A percentile compares a stretch with the other conserved stretches of the same genome.
These are phyloP conservation scores for Hypothenemus hampei DNA, from an alignment of 1,140 invertebrate species.

Conservation along the genomic window DNA sequence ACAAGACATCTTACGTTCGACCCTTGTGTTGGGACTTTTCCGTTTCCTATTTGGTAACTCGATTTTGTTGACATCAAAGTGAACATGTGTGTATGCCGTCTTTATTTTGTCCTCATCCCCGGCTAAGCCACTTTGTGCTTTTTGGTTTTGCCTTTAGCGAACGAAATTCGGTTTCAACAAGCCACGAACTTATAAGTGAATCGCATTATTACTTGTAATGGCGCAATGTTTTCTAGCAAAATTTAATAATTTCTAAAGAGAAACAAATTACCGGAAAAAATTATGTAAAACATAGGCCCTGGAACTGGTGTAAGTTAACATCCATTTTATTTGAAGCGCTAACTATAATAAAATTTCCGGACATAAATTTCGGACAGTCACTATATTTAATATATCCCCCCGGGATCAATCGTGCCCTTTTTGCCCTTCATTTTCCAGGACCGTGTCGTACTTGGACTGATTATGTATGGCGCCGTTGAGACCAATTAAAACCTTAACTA, in stretches of 20 bases:
- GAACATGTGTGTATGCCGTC: conserved; percentile 11
- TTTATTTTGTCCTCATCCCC: conserved; percentile 10
- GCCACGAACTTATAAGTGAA: neutral
- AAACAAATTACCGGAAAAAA: conserved; percentile 9
- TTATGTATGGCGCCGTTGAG: conserved; percentile 31
- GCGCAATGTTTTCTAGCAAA: neutral
- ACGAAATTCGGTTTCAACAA: no score
- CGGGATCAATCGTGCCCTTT: conserved; percentile 24
- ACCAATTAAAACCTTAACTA: conserved; percentile 37
- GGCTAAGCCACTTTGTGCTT: conserved; percentile 2
- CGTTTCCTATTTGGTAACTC: conserved; percentile 8
- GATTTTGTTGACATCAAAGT: conserved; percentile 18
- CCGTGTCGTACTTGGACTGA: conserved; percentile 22
- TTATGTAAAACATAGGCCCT: conserved; percentile 7
- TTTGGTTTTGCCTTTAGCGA: no score
- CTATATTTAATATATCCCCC: conserved; percentile 28
- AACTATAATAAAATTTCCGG: conserved; percentile 9
- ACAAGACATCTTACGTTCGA: conserved; percentile 6
- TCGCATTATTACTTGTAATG: neutral
- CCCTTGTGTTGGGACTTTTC: conserved; percentile 1
- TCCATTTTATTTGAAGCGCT: conserved; percentile 6
- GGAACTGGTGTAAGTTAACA: conserved; percentile 12
- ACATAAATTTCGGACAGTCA: conserved; percentile 17
- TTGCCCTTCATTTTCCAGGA: conserved; percentile 17
- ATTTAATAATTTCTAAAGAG: neutral